Evolutionary conservation across 2,888 invertebrate genomes (phyloP).

Genomic region (Parasteatoda lunata): DNA sequence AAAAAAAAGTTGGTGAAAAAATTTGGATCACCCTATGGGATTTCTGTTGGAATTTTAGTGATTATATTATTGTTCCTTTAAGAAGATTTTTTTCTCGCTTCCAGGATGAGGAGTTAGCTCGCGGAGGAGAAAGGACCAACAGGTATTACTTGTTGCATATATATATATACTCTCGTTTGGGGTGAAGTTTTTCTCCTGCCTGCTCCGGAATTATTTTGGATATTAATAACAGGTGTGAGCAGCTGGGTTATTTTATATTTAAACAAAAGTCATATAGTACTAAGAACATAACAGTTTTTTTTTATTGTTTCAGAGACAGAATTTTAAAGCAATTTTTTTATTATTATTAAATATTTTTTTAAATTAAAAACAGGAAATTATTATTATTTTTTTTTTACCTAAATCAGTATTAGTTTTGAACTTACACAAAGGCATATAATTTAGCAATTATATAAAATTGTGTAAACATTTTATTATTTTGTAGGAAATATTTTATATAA

Average conservation of each 20-base stretch:
- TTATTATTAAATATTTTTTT: no score
- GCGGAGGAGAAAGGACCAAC: neutral
- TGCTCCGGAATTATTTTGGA: neutral
- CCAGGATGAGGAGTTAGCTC: neutral
- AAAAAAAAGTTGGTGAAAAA: neutral
- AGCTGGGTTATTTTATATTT: neutral
- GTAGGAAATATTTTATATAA: no score
- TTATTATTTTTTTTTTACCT: no score
- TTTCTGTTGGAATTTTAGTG: conserved; percentile 3
- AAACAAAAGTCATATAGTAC: no score
- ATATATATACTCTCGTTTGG: neutral
- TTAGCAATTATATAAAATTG: no score
- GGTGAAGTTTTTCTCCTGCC: neutral
- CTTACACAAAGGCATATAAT: no score
- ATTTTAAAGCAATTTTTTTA: no score
- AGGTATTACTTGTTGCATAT: conserved; percentile 2
- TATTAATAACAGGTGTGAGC: neutral
- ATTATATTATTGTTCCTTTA: neutral
- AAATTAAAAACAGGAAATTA: no score
- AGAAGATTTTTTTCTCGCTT: neutral
- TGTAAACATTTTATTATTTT: no score
- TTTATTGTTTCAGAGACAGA: no score
- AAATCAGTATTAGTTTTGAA: no score
- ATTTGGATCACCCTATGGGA: neutral
- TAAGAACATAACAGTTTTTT: no score